phyloP scores from a whole-genome alignment of 2,797 vertebrate genomes.

The Dicrostonyx torquatus region DNA sequence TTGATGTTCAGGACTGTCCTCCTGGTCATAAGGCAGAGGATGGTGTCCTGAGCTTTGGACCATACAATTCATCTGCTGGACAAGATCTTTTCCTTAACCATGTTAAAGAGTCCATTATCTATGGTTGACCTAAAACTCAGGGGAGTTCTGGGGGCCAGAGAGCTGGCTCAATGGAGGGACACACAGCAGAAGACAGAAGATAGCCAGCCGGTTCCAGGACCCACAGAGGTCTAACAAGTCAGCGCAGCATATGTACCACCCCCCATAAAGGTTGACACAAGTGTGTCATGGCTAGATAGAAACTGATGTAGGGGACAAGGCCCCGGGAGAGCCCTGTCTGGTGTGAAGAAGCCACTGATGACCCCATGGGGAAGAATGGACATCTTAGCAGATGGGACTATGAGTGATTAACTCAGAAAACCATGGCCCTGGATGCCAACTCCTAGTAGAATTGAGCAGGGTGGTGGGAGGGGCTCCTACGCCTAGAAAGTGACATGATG shows the following conservation, averaged over 20 bases:
- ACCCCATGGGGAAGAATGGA: accelerated
- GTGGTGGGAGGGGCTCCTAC: neutral
- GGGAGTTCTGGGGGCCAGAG: accelerated
- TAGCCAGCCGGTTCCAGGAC: neutral
- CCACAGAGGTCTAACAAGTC: neutral
- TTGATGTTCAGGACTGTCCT: neutral
- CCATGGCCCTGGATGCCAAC: neutral
- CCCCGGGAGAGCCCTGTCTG: accelerated
- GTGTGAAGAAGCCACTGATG: accelerated
- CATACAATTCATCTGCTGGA: accelerated
- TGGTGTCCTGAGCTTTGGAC: neutral
- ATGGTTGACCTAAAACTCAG: neutral
- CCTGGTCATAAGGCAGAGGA: too few species aligned
- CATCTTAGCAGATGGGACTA: accelerated
- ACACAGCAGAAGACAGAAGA: neutral
- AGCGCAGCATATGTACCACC: too few species aligned
- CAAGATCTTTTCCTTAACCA: neutral
- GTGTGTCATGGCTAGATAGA: neutral
- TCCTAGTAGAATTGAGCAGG: accelerated
- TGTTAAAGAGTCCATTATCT: neutral
- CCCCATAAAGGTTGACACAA: neutral
- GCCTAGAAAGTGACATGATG: accelerated
- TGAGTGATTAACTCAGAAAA: accelerated
- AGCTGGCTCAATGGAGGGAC: accelerated
- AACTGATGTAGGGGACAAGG: accelerated